Evolutionary conservation across 2,888 invertebrate species (phyloP).

Genomic region (Catonia carolina): DNA sequence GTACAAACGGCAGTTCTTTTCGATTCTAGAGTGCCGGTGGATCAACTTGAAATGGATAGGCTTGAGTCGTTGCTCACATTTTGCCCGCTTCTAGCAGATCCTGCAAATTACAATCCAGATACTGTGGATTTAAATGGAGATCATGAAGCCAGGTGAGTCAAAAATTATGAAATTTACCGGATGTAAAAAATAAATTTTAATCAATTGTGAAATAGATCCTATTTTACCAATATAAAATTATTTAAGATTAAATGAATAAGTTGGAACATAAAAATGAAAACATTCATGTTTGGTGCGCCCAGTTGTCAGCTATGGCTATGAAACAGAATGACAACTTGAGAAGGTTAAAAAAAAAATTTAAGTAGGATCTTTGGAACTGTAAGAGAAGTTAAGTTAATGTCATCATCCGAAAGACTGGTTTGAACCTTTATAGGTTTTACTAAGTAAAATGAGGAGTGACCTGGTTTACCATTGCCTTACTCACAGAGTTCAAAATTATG

Average conservation of each 20-base stretch:
- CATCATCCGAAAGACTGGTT: no score
- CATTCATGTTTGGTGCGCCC: no score
- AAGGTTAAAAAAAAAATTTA: background rate
- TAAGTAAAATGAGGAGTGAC: no score
- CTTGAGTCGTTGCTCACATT: conserved; percentile 47
- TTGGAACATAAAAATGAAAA: no score
- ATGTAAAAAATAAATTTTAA: conserved; percentile 11
- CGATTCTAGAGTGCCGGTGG: conserved; percentile 39
- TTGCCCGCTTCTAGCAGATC: conserved; percentile 71
- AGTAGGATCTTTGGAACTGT: no score
- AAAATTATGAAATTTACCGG: conserved; percentile 4
- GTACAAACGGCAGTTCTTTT: conserved; percentile 37
- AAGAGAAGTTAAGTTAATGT: no score
- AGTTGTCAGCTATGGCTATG: no score
- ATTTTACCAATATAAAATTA: no score
- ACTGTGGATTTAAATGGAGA: conserved; percentile 84
- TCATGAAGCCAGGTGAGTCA: conserved; percentile 62
- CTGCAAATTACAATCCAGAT: conserved; percentile 79
- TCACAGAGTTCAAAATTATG: no score
- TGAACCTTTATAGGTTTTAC: no score
- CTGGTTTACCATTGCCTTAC: no score
- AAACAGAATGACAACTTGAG: background rate
- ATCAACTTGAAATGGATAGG: conserved; percentile 52
- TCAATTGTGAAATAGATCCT: background rate
- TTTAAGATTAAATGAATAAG: no score